These are phyloP conservation scores for Gymnosoma rotundatum DNA, from an alignment of 2,888 invertebrate species.

Conservation along the genomic window DNA sequence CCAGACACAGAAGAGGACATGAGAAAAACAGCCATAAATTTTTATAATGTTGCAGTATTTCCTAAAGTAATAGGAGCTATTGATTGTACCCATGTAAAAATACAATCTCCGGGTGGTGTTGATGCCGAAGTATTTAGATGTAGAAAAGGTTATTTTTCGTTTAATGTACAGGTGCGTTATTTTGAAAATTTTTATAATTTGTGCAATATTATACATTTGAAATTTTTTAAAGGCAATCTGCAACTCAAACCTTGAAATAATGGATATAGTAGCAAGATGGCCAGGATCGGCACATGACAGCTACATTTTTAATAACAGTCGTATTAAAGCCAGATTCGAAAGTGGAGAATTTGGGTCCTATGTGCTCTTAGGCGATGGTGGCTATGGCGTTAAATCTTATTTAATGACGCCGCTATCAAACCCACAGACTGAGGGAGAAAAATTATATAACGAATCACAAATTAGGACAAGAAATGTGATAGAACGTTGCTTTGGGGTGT, in stretches of 20 bases:
- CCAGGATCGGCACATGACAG: constrained; percentile 53
- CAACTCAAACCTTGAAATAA: constrained; percentile 31
- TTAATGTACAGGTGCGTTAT: constrained; percentile 24
- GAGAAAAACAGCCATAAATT: constrained; percentile 8
- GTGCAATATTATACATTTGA: background rate
- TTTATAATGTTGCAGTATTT: constrained; percentile 39
- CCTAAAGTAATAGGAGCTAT: constrained; percentile 52
- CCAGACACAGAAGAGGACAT: background rate
- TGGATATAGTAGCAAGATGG: constrained; percentile 53
- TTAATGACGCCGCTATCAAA: constrained; percentile 10
- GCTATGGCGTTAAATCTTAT: constrained; percentile 1
- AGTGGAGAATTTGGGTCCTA: constrained; percentile 14
- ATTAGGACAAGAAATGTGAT: constrained; percentile 59
- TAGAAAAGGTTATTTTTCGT: constrained; percentile 44
- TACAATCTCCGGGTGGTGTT: background rate
- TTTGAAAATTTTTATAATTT: background rate
- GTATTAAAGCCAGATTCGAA: constrained; percentile 35
- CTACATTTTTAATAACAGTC: constrained; percentile 44
- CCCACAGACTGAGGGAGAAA: background rate
- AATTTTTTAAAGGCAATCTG: constrained; percentile 1
- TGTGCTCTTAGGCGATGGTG: background rate
- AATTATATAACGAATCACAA: constrained; percentile 48
- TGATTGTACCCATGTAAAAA: constrained; percentile 48
- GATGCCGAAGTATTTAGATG: constrained; percentile 46
- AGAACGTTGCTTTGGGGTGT: constrained; percentile 60